These are phyloP conservation scores for Australoheros scitulus DNA, from an alignment of 2,113 vertebrate genomes.

Conservation along the genomic window DNA sequence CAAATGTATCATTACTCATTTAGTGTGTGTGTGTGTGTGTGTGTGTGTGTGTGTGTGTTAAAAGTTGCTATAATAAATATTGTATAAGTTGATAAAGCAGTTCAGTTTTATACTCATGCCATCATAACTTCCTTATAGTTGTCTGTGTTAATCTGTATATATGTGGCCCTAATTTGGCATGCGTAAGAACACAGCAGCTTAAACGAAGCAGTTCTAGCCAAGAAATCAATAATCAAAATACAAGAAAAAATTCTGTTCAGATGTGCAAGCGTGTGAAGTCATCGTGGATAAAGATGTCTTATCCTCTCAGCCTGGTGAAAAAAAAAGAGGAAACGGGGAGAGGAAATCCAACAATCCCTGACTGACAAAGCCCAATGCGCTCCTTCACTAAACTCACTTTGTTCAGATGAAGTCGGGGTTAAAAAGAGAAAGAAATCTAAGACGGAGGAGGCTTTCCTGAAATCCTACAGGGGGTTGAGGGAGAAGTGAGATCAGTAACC, in stretches of 20 bases:
- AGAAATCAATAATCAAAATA: slow-evolving; percentile 52
- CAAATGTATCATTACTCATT: neutral
- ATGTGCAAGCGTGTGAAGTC: slow-evolving; percentile 62
- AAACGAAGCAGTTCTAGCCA: slow-evolving; percentile 34
- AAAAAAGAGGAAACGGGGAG: slow-evolving; percentile 41
- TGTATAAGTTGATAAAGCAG: neutral
- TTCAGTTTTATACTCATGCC: neutral
- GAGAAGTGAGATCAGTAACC: slow-evolving; percentile 81
- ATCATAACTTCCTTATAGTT: neutral
- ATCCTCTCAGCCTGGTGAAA: slow-evolving; percentile 53
- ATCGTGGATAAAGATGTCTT: slow-evolving; percentile 63
- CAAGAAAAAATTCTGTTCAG: slow-evolving; percentile 46
- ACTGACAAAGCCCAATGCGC: slow-evolving; percentile 67
- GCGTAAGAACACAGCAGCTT: slow-evolving; percentile 21
- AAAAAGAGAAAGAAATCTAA: slow-evolving; percentile 73
- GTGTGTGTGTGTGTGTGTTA: neutral
- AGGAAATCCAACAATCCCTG: slow-evolving; percentile 69
- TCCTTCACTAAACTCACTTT: slow-evolving; percentile 69
- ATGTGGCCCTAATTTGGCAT: slow-evolving; percentile 37
- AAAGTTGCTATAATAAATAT: neutral
- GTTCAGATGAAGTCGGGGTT: slow-evolving; percentile 71
- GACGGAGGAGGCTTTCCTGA: slow-evolving; percentile 74
- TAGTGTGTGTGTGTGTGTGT: too few relatives aligned
- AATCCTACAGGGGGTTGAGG: slow-evolving; percentile 75
- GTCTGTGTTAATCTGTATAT: neutral